These are phyloP conservation scores for Lordiphosa andalusiaca DNA, from an alignment of 2,888 invertebrate genomes.

Conservation along the genomic window DNA sequence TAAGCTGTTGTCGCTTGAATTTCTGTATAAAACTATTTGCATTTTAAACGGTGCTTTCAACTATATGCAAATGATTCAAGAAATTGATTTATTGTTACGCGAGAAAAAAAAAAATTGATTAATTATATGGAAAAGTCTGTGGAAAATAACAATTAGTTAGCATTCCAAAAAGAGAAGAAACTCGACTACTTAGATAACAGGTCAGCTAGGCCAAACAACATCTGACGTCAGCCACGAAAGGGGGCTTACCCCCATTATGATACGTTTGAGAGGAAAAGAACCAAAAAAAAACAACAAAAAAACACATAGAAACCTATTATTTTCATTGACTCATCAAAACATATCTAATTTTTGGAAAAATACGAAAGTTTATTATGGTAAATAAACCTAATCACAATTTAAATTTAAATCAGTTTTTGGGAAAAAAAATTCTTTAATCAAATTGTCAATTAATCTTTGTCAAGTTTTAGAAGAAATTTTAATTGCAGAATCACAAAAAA, in stretches of 20 bases:
- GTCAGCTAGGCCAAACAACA: constrained; percentile 1
- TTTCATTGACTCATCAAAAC: constrained; percentile 34
- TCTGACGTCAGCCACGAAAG: constrained; percentile 42
- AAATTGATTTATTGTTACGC: constrained; percentile 28
- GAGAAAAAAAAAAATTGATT: constrained; percentile 22
- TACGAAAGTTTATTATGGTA: constrained; percentile 1
- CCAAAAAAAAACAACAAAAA: constrained; percentile 9
- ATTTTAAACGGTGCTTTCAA: constrained; percentile 46
- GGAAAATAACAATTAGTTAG: constrained; percentile 22
- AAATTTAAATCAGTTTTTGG: background rate
- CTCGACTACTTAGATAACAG: background rate
- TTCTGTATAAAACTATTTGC: constrained; percentile 36
- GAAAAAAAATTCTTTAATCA: no score
- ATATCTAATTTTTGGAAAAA: constrained; percentile 3
- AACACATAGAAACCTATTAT: no score
- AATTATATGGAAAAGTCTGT: constrained; percentile 27
- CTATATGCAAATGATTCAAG: constrained; percentile 49
- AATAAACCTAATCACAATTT: no score
- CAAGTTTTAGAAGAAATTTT: no score
- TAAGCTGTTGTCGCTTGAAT: constrained; percentile 16
- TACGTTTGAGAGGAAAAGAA: constrained; percentile 13
- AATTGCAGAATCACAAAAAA: no score
- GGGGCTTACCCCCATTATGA: constrained; percentile 31
- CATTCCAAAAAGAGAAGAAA: constrained; percentile 6
- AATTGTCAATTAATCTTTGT: no score